A percentile compares a stretch with the other conserved stretches of the same genome.
These are phyloP conservation scores for Lissocephala sabroskyi DNA, from an alignment of 2,888 invertebrate species.

Conservation along the genomic window DNA sequence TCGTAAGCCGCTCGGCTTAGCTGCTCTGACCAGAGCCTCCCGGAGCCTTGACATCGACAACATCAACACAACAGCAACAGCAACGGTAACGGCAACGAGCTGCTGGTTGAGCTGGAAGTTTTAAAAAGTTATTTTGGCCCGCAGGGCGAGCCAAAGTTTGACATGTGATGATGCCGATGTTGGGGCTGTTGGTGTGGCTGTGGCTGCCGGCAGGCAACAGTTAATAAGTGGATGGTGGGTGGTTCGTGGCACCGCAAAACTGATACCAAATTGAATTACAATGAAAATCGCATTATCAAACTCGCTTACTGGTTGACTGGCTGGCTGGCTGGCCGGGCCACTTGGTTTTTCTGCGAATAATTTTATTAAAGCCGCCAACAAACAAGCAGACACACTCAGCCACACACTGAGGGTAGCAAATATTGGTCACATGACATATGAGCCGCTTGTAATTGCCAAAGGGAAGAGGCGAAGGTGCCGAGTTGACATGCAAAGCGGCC, in stretches of 20 bases:
- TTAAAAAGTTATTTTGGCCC: slow-evolving; percentile 8
- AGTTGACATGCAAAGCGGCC: slow-evolving; percentile 2
- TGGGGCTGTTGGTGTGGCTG: slow-evolving; percentile 3
- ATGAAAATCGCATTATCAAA: slow-evolving; percentile 20
- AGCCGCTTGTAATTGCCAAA: background rate
- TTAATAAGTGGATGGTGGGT: slow-evolving; percentile 1
- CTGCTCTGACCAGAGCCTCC: background rate
- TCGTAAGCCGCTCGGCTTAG: slow-evolving; percentile 18
- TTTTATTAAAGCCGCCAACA: slow-evolving; percentile 42
- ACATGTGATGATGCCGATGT: background rate
- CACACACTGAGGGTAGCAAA: background rate
- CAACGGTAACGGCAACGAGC: background rate
- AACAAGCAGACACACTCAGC: slow-evolving; percentile 15
- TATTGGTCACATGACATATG: background rate
- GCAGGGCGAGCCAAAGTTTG: slow-evolving; percentile 5
- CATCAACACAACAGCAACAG: background rate
- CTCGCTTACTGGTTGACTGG: no score
- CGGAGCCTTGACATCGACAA: background rate
- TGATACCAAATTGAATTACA: slow-evolving; percentile 11
- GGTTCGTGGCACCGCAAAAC: background rate
- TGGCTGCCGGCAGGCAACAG: slow-evolving; percentile 6
- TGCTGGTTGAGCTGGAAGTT: slow-evolving; percentile 8
- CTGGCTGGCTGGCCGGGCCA: background rate
- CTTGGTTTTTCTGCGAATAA: slow-evolving; percentile 30
- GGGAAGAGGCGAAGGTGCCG: background rate